Evolutionary conservation across 2,888 invertebrate genomes (phyloP).

Genomic region (Cephus runcator): DNA sequence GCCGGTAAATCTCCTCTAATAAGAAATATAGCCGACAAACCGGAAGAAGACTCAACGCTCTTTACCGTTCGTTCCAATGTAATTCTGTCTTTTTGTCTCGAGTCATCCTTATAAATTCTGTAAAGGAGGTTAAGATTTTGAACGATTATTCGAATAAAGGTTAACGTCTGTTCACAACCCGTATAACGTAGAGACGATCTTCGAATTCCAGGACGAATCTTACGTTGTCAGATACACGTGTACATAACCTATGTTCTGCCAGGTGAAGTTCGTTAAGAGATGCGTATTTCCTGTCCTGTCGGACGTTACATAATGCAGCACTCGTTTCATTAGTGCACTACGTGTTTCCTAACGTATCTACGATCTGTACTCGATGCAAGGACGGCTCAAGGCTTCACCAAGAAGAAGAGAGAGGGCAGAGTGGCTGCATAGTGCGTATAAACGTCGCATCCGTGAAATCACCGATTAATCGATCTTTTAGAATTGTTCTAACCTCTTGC

Average conservation of each 20-base stretch:
- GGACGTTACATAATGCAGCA: background rate
- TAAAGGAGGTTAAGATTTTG: too few relatives aligned
- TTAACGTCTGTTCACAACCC: background rate
- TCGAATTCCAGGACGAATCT: background rate
- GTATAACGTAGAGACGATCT: background rate
- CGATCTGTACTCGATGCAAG: background rate
- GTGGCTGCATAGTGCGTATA: background rate
- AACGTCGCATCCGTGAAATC: background rate
- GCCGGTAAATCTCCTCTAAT: too few relatives aligned
- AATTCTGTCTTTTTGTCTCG: background rate
- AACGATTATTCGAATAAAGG: background rate
- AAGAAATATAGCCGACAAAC: too few relatives aligned
- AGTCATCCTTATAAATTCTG: background rate
- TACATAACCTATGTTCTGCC: background rate
- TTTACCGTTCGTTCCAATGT: background rate
- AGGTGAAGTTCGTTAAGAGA: background rate
- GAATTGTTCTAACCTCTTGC: background rate
- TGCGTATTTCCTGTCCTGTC: background rate
- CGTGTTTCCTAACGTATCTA: background rate
- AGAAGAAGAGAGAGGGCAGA: background rate
- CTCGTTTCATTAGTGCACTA: background rate
- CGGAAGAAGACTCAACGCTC: background rate
- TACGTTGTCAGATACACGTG: background rate
- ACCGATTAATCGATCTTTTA: background rate
- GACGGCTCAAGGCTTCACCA: background rate